phyloP scores from a whole-genome alignment of 1,140 invertebrate species.

The Watersipora subatra region DNA sequence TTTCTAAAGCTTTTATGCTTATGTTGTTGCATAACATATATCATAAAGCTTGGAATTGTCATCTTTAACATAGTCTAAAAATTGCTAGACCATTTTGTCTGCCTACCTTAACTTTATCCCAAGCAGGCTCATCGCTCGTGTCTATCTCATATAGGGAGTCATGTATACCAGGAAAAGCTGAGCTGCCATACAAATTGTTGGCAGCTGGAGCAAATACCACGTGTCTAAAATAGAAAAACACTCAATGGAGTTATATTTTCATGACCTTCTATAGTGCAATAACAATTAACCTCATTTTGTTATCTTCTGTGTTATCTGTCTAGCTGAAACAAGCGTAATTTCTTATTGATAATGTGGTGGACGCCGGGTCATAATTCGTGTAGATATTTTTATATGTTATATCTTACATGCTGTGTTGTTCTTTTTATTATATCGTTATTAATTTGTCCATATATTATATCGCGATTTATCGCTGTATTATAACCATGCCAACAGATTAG shows the following conservation, averaged over 20 bases:
- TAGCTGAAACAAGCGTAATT: neutral
- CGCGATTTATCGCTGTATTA: too few species aligned
- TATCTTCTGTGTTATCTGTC: neutral
- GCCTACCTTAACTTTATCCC: neutral
- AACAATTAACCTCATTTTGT: neutral
- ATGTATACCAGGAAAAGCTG: conserved; percentile 37
- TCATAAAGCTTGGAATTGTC: neutral
- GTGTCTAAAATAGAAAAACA: conserved; percentile 26
- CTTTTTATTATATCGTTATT: too few species aligned
- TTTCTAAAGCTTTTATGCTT: too few species aligned
- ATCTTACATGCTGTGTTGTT: neutral
- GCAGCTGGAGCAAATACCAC: conserved; percentile 36
- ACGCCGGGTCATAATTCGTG: too few species aligned
- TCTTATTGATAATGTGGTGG: neutral
- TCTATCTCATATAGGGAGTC: conserved; percentile 31
- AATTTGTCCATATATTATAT: too few species aligned
- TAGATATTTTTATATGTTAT: neutral
- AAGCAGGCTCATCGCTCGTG: neutral
- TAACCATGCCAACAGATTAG: too few species aligned
- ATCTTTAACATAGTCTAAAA: neutral
- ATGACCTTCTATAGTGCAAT: neutral
- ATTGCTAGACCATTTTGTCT: neutral
- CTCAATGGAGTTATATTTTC: neutral
- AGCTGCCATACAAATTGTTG: conserved; percentile 33
- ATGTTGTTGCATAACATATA: neutral